Base-by-base conservation (phyloP, 1,140 invertebrate species). In the Mercenaria mercenaria region DNA sequence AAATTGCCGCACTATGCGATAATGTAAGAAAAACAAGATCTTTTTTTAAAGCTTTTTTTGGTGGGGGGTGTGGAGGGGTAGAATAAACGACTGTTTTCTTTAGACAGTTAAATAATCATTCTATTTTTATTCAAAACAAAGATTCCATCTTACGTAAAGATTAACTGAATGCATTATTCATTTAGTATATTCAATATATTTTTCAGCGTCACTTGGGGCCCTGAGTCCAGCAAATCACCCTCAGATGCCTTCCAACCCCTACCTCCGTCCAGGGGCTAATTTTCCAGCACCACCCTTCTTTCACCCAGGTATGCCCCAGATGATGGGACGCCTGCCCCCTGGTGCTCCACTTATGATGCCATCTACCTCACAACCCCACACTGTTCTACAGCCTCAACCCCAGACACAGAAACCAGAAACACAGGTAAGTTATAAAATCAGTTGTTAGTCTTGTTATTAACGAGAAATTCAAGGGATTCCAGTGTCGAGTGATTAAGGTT, bases 211-310 rank as follows among this genome's bases (percentile, higher is more conserved):
- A 97, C 20, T 96, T 96, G 81, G 97, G 97, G 95, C 96, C 97
- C 61, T 97, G 76, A 93, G 95, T 97, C 15, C 98, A 97, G 93
- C 96, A 97, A 98, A 98, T 90, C 98, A 98, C 15, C 89, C 90
- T 18, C 89, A 82, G 92, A 95, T 98, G 4, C 98, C 98, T 93
- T 97, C 97, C 23, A 97, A 98, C 94, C 96, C 98, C 41, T 96
- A 98, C 80, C 87, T 95, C 61, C 92, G 95, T 89, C 96, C 97
- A n/a, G 85, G 91, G 39, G 92, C 92, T 39, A 93, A 90, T 72
- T 90, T 95, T 81, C 96, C 96, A 18, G 93, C 95, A 29, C 96
- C 96, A 29, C 96, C 96, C 6, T 97, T 96, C 92, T 95, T 96
- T 91, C 93, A 94, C 87, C 94, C 92, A 61, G 91, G 93, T 79